phyloP scores from a whole-genome alignment of 2,797 vertebrate species.

The Agapornis canus region DNA sequence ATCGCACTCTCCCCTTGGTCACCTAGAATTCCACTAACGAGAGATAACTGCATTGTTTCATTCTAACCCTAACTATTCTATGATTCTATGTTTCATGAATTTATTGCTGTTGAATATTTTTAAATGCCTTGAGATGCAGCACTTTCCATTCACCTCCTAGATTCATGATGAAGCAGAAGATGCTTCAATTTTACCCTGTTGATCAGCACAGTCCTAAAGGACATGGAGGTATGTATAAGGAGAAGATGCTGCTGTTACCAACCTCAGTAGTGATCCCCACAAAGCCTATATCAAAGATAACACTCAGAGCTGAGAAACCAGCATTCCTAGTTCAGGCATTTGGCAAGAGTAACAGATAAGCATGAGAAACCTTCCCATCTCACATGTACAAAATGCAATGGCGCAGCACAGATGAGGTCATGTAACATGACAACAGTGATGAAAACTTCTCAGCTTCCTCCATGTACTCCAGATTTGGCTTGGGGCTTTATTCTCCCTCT shows the following conservation, averaged over 20 bases:
- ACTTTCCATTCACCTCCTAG: neutral
- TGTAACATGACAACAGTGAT: neutral
- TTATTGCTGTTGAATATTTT: neutral
- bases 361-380: neutral
- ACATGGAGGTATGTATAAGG: neutral
- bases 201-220: neutral
- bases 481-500: neutral
- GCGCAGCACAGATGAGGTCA: neutral
- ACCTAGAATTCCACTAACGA: constrained; percentile 72
- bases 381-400: fast-evolving
- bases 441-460: neutral
- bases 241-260: neutral
- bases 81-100: neutral
- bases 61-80: no score
- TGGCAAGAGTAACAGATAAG: neutral
- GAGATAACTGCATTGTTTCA: neutral
- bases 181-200: neutral
- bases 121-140: neutral
- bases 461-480: neutral
- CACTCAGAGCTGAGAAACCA: neutral
- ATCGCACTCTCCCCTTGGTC: constrained; percentile 73
- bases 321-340: neutral
- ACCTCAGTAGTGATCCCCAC: neutral
- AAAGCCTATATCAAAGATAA: neutral
- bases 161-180: neutral